Evolutionary conservation across 2,888 invertebrate species (phyloP), one percentile per base, ranked within the genome.

Genomic region (Polydrusus tereticollis): DNA sequence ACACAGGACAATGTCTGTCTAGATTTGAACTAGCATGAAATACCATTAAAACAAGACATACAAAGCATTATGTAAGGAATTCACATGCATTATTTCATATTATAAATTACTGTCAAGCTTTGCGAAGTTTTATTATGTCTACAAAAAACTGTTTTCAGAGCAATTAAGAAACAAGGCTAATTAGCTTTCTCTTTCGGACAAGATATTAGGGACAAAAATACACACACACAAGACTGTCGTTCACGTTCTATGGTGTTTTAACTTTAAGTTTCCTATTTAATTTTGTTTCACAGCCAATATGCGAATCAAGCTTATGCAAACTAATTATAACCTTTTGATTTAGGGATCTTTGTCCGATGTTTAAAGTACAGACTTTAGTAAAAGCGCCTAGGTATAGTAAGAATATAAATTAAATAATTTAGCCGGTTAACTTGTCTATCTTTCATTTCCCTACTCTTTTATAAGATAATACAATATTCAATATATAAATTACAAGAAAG

Each of bases 61-160:
- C 14, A 65, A 52, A 36, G 52, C 52, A 50, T 55, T 65, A n/a
- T n/a, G n/a, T n/a, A 36, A 55, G 52, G 52, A 65, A 55, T 65
- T 65, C 41, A 55, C 55, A 55, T 36, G 64, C 55, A 41, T 55
- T 65, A 55, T 65, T 65, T 23, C 33, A 36, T 55, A 41, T 38
- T 65, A 55, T 50, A 38, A 52, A 65, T 52, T 55, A 38, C 33
- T 65, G 41, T 20, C 36, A 64, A 47, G 36, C 12, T 33, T 33
- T 18, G 18, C 58, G 7, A 29, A 21, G 33, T 21, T 64, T 60
- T 43, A 43, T 50, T 64, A n/a, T 64, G 64, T 65, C 64, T 55
- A 14, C n/a, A 16, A n/a, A 45, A 63, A 63, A 63, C 20, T 63
- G 63, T 33, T 47, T 38, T 21, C n/a, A 26, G 20, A 41, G 59